Evolutionary conservation across 1,140 invertebrate species (phyloP).

Genomic region (Lepidostoma basale): DNA sequence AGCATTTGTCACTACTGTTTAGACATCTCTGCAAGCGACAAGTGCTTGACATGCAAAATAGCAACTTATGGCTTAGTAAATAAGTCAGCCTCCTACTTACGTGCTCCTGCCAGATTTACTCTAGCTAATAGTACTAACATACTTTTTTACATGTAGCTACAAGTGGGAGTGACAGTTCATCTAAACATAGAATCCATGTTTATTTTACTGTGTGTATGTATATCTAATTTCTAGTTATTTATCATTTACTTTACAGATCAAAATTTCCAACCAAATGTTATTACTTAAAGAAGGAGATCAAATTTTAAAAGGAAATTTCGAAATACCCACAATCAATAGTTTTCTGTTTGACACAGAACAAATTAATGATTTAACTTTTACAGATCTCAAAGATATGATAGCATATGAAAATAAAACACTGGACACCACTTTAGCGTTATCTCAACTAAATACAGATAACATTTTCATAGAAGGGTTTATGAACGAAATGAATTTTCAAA

Average conservation of each 20-base stretch:
- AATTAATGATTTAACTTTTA: constrained; percentile 36
- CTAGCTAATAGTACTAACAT: no score
- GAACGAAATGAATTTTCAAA: constrained; percentile 49
- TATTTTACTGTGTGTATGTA: no score
- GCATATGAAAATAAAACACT: constrained; percentile 41
- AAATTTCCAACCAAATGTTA: constrained; percentile 30
- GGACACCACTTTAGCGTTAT: not conserved
- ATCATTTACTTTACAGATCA: constrained; percentile 23
- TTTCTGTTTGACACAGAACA: constrained; percentile 29
- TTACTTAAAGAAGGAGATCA: constrained; percentile 37
- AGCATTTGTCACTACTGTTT: no score
- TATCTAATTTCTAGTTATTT: not conserved
- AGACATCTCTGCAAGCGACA: no score
- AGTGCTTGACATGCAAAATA: no score
- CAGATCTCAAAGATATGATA: constrained; percentile 25
- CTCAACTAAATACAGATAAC: constrained; percentile 28
- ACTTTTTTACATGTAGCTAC: no score
- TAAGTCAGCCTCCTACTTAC: no score
- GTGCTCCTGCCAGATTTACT: no score
- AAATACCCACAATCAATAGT: constrained; percentile 28
- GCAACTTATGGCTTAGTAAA: no score
- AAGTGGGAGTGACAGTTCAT: no score
- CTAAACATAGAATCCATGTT: no score
- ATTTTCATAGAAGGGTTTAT: constrained; percentile 46
- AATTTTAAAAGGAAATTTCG: constrained; percentile 35